Percentiles rank a stretch among this genome's conserved stretches.
Conservation (phyloP, 2,797 vertebrate species). For the Momotus momota region DNA sequence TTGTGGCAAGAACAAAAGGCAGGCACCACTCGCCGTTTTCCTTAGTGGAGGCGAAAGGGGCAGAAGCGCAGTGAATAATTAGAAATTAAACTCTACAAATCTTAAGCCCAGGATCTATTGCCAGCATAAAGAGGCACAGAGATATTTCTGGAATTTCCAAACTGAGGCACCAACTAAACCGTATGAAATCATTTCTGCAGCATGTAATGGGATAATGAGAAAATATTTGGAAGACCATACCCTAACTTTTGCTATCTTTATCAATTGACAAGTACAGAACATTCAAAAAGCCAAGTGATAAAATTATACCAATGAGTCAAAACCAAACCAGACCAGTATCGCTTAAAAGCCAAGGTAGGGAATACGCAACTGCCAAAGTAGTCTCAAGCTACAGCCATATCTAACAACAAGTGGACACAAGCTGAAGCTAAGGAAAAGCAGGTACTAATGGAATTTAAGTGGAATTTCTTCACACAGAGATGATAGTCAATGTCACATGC, state of each 20-base stretch:
- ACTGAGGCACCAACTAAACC: neutral
- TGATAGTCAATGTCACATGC: neutral
- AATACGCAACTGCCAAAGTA: neutral
- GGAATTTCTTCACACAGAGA: conserved; percentile 53
- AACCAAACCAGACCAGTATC: neutral
- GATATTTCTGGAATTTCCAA: neutral
- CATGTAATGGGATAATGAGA: neutral
- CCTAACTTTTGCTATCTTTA: neutral
- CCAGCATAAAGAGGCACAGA: neutral
- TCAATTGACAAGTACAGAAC: neutral
- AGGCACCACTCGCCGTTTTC: fast-evolving
- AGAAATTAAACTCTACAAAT: neutral
- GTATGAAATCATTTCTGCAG: neutral
- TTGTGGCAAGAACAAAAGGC: conserved; percentile 33
- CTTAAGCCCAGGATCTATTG: neutral
- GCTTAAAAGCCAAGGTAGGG: neutral
- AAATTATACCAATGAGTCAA: neutral
- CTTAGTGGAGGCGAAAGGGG: neutral
- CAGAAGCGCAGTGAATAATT: neutral
- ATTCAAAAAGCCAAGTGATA: neutral
- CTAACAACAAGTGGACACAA: neutral
- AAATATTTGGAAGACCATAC: neutral
- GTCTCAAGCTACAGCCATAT: neutral
- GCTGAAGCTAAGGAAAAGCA: conserved; percentile 8
- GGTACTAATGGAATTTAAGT: conserved; percentile 51